Evolutionary conservation across 1,140 invertebrate genomes (phyloP), one percentile per base, ranked within the genome.

Genomic region (Drosophila nikananu): DNA sequence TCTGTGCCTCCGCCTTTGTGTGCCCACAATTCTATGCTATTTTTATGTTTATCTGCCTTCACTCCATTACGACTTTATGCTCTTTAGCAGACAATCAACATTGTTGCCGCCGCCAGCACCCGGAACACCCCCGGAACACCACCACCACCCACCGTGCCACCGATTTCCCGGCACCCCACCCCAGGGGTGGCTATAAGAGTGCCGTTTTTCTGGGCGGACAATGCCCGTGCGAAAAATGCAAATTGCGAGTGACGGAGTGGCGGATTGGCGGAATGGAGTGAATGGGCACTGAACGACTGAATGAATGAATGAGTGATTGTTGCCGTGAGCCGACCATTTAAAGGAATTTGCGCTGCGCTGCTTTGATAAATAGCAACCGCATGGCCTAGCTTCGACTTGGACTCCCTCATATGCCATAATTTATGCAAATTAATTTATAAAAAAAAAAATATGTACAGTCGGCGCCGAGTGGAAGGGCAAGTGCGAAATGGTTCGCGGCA

Each of bases 61-160:
- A 90, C 86, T 89, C 86, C 86, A 90, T 86, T 89, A 89, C 86
- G 84, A 89, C 81, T 89, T 89, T 84, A 89, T 89, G 84, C 86
- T 89, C 84, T 89, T 89, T 89, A 89, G 84, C 86, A 89, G 84
- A 90, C 84, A 89, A 89, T 89, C 84, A 89, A 90, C 86, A 81
- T 84, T 89, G 67, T 80, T 80, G 76, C 67, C 62, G 25, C 55
- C 39, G 67, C 64, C 67, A 19, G 39, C 12, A 25, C 39, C 67
- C 67, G 32, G 46, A 42, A 19, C 37, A 42, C 17, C 55, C 55
- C 21, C 4, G 15, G 21, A 37, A 23, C 21, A 25, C 59, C 44
- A 37, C 59, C 44, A 37, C 23, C 42, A 60, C 27, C 63, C 63
- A 32, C 37, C 54, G 7, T 0, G 23, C 51, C 30, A 15, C 27